Evolutionary conservation across 1,140 invertebrate species (phyloP), one percentile per base, ranked within the genome.

Genomic region (Drosophila sp.): DNA sequence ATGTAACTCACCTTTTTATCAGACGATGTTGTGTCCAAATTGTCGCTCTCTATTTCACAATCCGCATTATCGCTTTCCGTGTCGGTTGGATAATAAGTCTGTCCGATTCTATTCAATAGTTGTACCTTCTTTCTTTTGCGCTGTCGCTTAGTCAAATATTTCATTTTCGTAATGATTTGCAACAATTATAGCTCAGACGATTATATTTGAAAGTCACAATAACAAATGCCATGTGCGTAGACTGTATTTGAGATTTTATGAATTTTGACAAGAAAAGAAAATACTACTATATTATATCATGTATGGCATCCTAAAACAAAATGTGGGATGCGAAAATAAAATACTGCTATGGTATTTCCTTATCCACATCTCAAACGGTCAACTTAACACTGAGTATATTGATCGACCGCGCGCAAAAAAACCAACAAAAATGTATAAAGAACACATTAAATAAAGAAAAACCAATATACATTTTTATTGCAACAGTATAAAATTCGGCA

Each of bases 131-230:
- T 57, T 50, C 69, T 34, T 43, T 65, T 72, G 0, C 45, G 69
- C 53, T 65, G 61, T 16, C 69, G 34, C 32, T 65, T 72, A 4
- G 69, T 65, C 25, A 72, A 29, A 65, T 72, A 65, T 57, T 65
- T 72, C 69, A 72, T 72, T 41, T 48, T 65, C 18, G n/a, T 27
- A 1, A 4, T 4, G 38, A 5, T 53, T 14, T n/a, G 36, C 36
- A 38, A n/a, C n/a, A 13, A 38, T 38, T 38, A 5, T 13, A 13
- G 36, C n/a, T 6, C 36, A 13, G 0, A 4, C n/a, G 36, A 38
- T 38, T 38, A 13, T 38, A 38, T 38, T 38, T 4, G 9, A 38
- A 13, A 0, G 36, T 38, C 36, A 38, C 36, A 38, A 38, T 38
- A 9, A 13, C 36, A 38, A 38, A 38, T 13, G 36, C 36, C 1